A percentile compares a stretch with the other conserved stretches of the same genome.
These are phyloP conservation scores for Squalus acanthias DNA, from an alignment of 2,797 vertebrate genomes.

Conservation along the genomic window DNA sequence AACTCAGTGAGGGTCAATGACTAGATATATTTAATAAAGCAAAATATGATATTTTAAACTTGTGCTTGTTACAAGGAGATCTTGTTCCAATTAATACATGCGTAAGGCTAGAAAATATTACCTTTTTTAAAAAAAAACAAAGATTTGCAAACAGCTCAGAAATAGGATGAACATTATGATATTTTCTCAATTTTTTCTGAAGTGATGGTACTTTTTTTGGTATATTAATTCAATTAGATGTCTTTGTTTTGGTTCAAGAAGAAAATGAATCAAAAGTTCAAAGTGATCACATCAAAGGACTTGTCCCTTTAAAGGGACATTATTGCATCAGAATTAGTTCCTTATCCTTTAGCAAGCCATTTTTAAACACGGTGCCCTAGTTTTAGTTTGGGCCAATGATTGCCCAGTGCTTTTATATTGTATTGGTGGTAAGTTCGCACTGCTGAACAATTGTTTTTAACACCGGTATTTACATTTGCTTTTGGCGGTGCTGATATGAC, in stretches of 20 bases:
- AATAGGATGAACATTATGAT: background rate
- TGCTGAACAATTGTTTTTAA: background rate
- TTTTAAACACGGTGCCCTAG: background rate
- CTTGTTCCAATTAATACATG: background rate
- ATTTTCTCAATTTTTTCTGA: background rate
- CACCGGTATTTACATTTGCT: background rate
- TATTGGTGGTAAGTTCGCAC: background rate
- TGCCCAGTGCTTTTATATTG: background rate
- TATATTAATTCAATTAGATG: background rate
- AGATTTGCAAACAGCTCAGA: background rate
- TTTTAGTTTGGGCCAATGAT: background rate
- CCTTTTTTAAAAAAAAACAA: background rate
- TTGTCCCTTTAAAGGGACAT: background rate
- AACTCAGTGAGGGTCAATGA: background rate
- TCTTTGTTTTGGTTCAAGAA: background rate
- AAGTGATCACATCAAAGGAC: conserved; percentile 6
- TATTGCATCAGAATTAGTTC: background rate
- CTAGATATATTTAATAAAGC: background rate
- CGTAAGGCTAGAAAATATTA: background rate
- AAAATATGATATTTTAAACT: background rate
- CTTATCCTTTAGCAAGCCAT: background rate
- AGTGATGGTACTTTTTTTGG: background rate
- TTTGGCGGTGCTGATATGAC: background rate
- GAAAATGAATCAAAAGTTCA: background rate
- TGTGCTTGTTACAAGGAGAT: background rate